These are phyloP conservation scores for Xenopus laevis DNA, from an alignment of 2,113 vertebrate species.

Conservation along the genomic window DNA sequence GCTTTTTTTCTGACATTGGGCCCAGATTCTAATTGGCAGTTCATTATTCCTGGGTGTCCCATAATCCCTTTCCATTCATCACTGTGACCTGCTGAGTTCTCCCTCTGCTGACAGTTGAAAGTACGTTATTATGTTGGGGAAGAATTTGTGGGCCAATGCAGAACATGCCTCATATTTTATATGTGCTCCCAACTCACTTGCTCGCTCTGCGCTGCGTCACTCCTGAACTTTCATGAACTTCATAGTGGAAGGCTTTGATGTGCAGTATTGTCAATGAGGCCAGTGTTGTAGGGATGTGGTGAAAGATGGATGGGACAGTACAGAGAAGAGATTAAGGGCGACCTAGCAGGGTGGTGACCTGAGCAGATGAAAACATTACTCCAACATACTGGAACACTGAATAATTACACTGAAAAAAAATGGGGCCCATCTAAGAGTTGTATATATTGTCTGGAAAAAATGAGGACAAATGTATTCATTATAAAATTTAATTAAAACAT, in stretches of 20 bases:
- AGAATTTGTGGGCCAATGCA: slow-evolving; percentile 31
- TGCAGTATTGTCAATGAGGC: slow-evolving; percentile 38
- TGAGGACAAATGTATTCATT: too few species aligned
- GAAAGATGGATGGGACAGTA: slow-evolving; percentile 39
- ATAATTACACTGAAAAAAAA: too few species aligned
- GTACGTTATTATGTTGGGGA: slow-evolving; percentile 36
- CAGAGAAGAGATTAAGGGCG: background rate
- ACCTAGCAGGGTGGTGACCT: background rate
- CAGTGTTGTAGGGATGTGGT: slow-evolving; percentile 39
- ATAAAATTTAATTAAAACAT: too few species aligned
- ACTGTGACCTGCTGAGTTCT: slow-evolving; percentile 36
- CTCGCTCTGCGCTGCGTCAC: slow-evolving; percentile 26
- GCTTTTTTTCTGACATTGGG: slow-evolving; percentile 40
- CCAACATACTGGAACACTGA: too few species aligned
- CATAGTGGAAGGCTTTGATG: slow-evolving; percentile 41
- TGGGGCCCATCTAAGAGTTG: too few species aligned
- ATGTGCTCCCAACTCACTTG: slow-evolving; percentile 24
- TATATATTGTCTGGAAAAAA: too few species aligned
- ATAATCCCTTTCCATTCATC: slow-evolving; percentile 41
- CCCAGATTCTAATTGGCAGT: slow-evolving; percentile 45
- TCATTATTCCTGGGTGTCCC: slow-evolving; percentile 46
- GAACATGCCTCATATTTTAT: slow-evolving; percentile 41
- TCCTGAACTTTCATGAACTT: slow-evolving; percentile 43
- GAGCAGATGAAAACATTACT: too few species aligned
- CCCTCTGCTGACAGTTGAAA: slow-evolving; percentile 42